phyloP scores from a whole-genome alignment of 2,888 invertebrate genomes.

The Limnephilus rhombicus region DNA sequence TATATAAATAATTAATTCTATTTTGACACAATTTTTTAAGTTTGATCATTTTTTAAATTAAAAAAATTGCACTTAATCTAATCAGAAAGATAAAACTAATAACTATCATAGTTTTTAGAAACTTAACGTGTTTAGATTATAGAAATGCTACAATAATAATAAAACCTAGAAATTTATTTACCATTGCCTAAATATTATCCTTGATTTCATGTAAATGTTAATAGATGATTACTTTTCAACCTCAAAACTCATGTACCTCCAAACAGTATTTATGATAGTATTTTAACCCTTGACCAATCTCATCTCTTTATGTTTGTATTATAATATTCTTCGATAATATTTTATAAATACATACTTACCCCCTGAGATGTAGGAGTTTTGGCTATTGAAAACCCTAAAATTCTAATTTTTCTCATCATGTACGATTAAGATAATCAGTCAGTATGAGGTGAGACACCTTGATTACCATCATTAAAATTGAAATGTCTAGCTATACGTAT shows the following conservation, averaged over 20 bases:
- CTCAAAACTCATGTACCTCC: neutral
- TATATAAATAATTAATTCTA: neutral
- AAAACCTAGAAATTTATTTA: neutral
- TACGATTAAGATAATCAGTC: too few relatives aligned
- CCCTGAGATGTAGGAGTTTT: too few relatives aligned
- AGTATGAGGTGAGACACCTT: too few relatives aligned
- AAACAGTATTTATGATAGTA: too few relatives aligned
- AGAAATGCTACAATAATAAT: neutral
- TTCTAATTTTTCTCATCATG: too few relatives aligned
- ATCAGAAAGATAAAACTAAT: neutral
- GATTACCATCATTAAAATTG: too few relatives aligned
- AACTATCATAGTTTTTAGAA: neutral
- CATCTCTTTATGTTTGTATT: too few relatives aligned
- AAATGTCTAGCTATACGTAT: too few relatives aligned
- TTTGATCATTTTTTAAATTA: neutral
- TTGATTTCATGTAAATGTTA: neutral
- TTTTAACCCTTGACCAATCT: too few relatives aligned
- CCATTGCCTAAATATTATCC: neutral
- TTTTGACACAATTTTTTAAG: neutral
- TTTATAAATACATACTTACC: too few relatives aligned
- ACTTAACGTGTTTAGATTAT: neutral
- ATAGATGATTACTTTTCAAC: neutral
- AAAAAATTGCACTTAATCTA: neutral
- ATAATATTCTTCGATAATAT: too few relatives aligned
- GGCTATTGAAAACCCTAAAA: too few relatives aligned